Conservation (phyloP, 2,113 vertebrate genomes). For the Gobio gobio region DNA sequence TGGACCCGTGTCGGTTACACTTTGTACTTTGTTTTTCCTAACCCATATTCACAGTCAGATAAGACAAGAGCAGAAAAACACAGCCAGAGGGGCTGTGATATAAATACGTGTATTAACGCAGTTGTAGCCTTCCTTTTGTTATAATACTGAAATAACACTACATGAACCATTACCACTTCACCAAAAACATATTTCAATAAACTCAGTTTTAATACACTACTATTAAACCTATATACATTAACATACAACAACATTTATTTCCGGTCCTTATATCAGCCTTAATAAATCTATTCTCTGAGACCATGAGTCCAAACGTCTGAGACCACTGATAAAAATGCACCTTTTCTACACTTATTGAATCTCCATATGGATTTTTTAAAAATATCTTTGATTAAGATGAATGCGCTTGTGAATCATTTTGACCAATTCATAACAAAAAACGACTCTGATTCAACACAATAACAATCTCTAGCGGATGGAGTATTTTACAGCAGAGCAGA, state of each 20-base stretch:
- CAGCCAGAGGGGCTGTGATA: constrained; percentile 20
- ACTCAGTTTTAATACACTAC: background rate
- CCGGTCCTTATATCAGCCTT: background rate
- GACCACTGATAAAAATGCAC: background rate
- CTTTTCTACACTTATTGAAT: background rate
- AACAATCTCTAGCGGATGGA: background rate
- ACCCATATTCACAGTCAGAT: background rate
- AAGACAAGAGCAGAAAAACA: constrained; percentile 19
- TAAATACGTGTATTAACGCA: constrained; percentile 26
- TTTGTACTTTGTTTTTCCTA: constrained; percentile 38
- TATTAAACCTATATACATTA: background rate
- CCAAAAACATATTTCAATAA: background rate
- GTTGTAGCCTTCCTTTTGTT: background rate
- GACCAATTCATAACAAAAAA: background rate
- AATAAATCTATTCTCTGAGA: background rate
- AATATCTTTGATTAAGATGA: background rate
- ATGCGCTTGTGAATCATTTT: background rate
- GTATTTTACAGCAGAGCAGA: no score
- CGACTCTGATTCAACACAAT: background rate
- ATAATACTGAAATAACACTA: background rate
- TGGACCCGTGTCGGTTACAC: constrained; percentile 38
- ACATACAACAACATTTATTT: background rate
- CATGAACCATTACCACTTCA: background rate
- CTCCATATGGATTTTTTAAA: background rate
- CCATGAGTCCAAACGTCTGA: background rate